Base-by-base conservation (phyloP, 2,113 vertebrate genomes). In the Microcebus jonahi region DNA sequence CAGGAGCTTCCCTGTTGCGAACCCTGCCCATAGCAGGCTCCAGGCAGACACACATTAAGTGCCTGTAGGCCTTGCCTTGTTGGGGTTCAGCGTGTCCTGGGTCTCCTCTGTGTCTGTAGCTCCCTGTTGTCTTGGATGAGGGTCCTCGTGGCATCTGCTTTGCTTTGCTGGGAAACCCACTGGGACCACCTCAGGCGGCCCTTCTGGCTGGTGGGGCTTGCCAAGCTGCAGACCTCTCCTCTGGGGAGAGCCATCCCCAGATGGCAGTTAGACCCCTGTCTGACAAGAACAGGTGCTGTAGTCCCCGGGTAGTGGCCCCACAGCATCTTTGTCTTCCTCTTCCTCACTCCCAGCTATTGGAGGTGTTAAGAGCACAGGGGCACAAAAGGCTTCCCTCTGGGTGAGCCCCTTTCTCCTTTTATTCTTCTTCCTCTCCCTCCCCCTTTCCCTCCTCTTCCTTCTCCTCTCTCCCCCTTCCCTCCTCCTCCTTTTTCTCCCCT, bases 351-450 rank as follows among this genome's bases (percentile, higher is more conserved):
- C 11, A 63, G 61, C 61, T 4, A 5, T 53, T 34, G 34, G 34
- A 34, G 34, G 31, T 1, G 2, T 11, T 14, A 11, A 23, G 42
- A 3, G 1, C 29, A 25, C 68, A n/a, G 50, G 15, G 36, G 23
- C n/a, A 39, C 5, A 34, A 53, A 84, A 86, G 55, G 36, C 31
- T 45, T 42, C n/a, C 31, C 8, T 42, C 42, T 87, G 42, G 79
- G 48, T 14, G 36, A 75, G 97, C 96, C 98, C 96, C 82, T 97
- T 97, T 97, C 94, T 96, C 48, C 95, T 88, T 82, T 97, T 67
- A 63, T 11, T 63, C 61, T 63, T 63, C 61, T 63, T 63, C 27
- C 11, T 63, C 27, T 11, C 27, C 61, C 27, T 92, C 42, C 63
- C 55, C 55, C 8, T 5, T 29, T 91, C 42, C 63, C 55, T 7